Evolutionary conservation across 2,797 vertebrate species (phyloP).

Genomic region (Craterocephalus amniculus): DNA sequence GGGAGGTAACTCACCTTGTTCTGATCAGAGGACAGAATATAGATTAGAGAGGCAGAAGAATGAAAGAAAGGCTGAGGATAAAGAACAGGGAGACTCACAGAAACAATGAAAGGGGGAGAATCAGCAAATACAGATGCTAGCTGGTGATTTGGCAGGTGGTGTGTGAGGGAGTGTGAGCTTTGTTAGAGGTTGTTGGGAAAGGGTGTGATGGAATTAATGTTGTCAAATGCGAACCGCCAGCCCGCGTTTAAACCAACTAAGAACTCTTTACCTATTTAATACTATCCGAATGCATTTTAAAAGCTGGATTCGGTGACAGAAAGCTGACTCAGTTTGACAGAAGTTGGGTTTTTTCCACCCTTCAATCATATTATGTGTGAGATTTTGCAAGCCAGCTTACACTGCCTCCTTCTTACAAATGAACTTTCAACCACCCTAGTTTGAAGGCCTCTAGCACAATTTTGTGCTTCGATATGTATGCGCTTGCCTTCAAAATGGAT

Average conservation of each 20-base stretch:
- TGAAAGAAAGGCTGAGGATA: conserved; percentile 59
- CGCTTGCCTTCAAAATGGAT: not conserved
- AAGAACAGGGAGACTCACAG: conserved; percentile 53
- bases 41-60: conserved; percentile 74
- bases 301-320: conserved; percentile 4
- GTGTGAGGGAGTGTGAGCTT: conserved; percentile 30
- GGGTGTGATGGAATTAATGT: conserved; percentile 15
- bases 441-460: conserved; percentile 14
- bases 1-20: conserved; percentile 77
- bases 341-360: not conserved
- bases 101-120: conserved; percentile 38
- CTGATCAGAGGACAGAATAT: conserved; percentile 81
- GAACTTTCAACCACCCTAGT: conserved; percentile 6
- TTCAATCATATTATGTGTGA: not conserved
- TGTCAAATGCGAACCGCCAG: not conserved
- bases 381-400: not conserved
- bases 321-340: conserved; percentile 19
- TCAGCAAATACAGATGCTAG: conserved; percentile 32
- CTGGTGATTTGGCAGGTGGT: conserved; percentile 38
- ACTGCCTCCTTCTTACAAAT: not conserved
- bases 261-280: conserved; percentile 8
- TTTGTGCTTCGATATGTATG: not conserved
- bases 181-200: conserved; percentile 22
- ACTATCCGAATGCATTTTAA: conserved; percentile 2
- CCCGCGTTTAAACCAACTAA: not conserved